These are phyloP conservation scores for Pionites leucogaster DNA, from an alignment of 2,113 vertebrate genomes.

Conservation along the genomic window DNA sequence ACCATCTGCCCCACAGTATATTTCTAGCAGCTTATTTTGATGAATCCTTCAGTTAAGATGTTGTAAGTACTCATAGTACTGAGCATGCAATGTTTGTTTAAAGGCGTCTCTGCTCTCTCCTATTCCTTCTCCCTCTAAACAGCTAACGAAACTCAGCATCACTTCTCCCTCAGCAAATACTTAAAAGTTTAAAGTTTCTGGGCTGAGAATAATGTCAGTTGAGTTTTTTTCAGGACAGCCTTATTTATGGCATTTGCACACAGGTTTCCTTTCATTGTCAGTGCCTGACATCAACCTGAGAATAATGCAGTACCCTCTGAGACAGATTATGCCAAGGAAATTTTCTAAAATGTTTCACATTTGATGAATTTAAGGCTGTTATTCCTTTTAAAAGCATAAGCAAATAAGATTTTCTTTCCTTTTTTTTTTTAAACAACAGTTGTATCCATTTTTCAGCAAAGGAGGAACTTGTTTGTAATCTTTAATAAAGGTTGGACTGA, in stretches of 20 bases:
- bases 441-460: not conserved
- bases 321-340: not conserved
- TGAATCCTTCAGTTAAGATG: not conserved
- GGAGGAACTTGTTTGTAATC: not conserved
- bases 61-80: not conserved
- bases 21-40: not conserved
- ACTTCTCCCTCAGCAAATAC: not conserved
- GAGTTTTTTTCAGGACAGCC: not conserved
- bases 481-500: not conserved
- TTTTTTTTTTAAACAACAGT: not conserved
- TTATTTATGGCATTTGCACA: not conserved
- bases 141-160: not conserved
- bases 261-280: not conserved
- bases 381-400: not conserved
- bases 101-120: not conserved
- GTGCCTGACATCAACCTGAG: not conserved
- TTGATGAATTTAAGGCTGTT: not conserved
- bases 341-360: not conserved
- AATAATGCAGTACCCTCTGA: not conserved
- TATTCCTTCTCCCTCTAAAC: not conserved
- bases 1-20: not conserved
- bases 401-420: not conserved
- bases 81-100: not conserved
- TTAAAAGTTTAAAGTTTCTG: not conserved
- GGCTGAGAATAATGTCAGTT: not conserved